Evolutionary conservation across 1,140 invertebrate genomes (phyloP).

Genomic region (Bombus terrestris): DNA sequence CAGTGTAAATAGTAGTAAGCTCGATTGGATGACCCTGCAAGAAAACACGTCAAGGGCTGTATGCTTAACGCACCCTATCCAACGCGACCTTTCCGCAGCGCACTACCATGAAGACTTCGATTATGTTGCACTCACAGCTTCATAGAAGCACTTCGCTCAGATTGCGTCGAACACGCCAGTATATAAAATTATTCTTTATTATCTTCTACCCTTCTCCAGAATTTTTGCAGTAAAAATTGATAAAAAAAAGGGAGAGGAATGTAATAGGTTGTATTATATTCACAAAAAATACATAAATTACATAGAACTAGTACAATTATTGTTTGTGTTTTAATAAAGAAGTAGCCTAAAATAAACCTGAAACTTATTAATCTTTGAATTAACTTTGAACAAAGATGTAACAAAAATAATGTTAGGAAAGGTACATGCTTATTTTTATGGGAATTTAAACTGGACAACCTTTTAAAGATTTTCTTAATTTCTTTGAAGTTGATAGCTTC

Average conservation of each 20-base stretch:
- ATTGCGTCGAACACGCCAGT: neutral
- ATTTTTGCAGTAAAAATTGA: neutral
- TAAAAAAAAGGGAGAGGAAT: rapidly evolving
- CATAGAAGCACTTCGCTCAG: neutral
- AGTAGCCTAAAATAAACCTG: no score
- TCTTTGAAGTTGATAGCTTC: neutral
- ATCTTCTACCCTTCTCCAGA: neutral
- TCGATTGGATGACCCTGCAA: slow-evolving; percentile 54
- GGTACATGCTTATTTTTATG: no score
- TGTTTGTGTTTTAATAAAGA: neutral
- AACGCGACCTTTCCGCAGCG: slow-evolving; percentile 37
- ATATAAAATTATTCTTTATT: neutral
- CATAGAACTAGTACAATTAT: neutral
- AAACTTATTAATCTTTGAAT: neutral
- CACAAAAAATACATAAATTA: neutral
- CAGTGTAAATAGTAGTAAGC: slow-evolving; percentile 55
- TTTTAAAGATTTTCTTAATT: no score
- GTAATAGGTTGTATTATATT: neutral
- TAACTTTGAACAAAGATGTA: neutral
- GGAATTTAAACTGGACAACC: no score
- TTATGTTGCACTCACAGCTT: neutral
- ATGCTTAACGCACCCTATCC: slow-evolving; percentile 44
- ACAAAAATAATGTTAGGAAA: no score
- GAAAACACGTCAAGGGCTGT: slow-evolving; percentile 45
- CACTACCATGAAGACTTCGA: slow-evolving; percentile 3